Conservation (phyloP, 2,888 invertebrate genomes). For the Dorcus parallelipipedus region DNA sequence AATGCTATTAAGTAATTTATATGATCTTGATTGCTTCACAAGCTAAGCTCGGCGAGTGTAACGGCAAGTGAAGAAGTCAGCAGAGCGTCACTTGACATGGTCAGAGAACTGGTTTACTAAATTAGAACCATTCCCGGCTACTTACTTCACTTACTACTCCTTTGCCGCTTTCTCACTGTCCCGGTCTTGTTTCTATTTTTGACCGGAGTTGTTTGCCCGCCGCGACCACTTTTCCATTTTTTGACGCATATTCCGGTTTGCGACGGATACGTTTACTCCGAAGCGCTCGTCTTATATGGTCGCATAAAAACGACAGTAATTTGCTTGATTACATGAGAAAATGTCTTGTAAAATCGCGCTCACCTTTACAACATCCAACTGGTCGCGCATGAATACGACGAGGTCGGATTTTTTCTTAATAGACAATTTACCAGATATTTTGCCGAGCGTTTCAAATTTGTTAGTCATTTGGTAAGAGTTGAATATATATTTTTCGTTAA, state of each 20-base stretch:
- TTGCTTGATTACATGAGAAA: no score
- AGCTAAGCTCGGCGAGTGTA: conserved; percentile 10
- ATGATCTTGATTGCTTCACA: conserved; percentile 9
- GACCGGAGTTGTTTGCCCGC: conserved; percentile 10
- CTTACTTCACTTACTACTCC: conserved; percentile 10
- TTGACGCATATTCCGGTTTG: conserved; percentile 10
- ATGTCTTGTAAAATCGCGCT: no score
- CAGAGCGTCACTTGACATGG: conserved; percentile 47
- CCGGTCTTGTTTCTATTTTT: conserved; percentile 43
- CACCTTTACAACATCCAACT: no score
- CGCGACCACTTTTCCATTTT: conserved; percentile 5
- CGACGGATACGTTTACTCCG: background rate
- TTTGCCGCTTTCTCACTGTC: conserved; percentile 40
- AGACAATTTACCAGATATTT: no score
- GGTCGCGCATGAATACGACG: no score
- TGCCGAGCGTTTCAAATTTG: no score
- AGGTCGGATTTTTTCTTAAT: no score
- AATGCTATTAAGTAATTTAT: background rate
- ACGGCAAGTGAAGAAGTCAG: conserved; percentile 32
- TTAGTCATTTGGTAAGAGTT: no score
- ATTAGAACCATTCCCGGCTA: conserved; percentile 46
- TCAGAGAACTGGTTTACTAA: conserved; percentile 49
- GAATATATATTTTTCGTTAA: no score
- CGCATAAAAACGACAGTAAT: no score
- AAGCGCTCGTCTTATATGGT: no score